Evolutionary conservation across 2,113 vertebrate genomes (phyloP), one percentile per base, ranked within the genome.

Genomic region (Cryptotis parvus): DNA sequence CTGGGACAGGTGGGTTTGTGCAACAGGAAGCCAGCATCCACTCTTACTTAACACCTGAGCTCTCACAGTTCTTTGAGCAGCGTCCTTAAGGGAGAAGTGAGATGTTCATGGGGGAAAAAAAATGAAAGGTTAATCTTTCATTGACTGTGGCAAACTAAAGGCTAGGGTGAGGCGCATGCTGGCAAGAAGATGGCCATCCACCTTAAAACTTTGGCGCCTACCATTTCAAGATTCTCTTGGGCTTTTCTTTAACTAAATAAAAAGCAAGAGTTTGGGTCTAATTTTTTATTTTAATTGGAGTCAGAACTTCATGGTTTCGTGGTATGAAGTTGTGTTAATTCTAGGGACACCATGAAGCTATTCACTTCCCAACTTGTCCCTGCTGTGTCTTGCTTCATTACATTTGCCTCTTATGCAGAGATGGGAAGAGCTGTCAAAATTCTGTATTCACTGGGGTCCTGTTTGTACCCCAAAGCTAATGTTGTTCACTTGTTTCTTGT

Each of bases 11-110:
- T 41, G 84, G 37, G 22, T 80, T 91, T 89, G 61, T 82, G 74
- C 69, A 69, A 15, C 29, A 84, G 31, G 39, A 84, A 92, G 43
- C 43, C 14, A 52, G 70, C 49, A 35, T 52, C 84, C 75, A 11
- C 58, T 20, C 5, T n/a, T 65, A 37, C 75, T 58, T 35, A 29
- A 79, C 90, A 72, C 63, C 63, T 22, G 33, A 61, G 45, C 15
- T 45, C 74, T 93, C 49, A 29, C 4, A 6, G 63, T 89, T 52
- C 66, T 52, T 89, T 87, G 55, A 91, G 82, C 31, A 68, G 2
- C 37, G n/a, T 58, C 68, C 52, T 80, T 39, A 76, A 55, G 20
- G 22, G n/a, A 33, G n/a, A 89, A 94, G 35, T 63, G 27, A 76
- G 90, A 43, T 33, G 31, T 65, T 31, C 39, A 35, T 82, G 29